Evolutionary conservation across 2,113 vertebrate species (phyloP), one percentile per base, ranked within the genome.

Genomic region (Xyliphius kryptos): DNA sequence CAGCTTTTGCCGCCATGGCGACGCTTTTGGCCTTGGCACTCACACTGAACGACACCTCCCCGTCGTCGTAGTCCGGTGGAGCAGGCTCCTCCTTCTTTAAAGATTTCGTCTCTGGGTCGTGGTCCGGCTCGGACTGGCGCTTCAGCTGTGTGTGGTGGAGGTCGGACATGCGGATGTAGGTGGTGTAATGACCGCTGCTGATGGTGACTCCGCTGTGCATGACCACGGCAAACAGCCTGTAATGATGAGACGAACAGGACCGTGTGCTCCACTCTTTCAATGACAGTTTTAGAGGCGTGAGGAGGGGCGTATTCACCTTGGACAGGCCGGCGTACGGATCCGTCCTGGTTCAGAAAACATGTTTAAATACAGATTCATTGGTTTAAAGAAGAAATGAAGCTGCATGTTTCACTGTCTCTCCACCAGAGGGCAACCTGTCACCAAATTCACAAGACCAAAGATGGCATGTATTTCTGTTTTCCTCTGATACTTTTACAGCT

Each of bases 121-220:
- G 63, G 3, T 87, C 79, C 61, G 78, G 74, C 76, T 68, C 13
- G 86, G 78, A 6, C 74, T 74, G 6, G 78, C 76, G 38, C 89
- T 84, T 68, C 8, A 88, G 76, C 11, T 76, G 70, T 3, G 81
- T 79, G 26, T 88, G 83, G n/a, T 82, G 85, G 14, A 97, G 82
- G 50, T 90, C 86, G 0, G 85, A 87, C 66, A 98, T 83, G 80
- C 90, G 92, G 67, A 97, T 84, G 17, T 89, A 98, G 52, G 96
- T 89, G 2, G 95, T 98, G 80, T 98, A 98, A 75, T 98, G 96
- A 19, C 96, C 96, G 11, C 95, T 97, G 85, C 93, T 95, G 70
- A 98, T 98, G 6, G 95, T 97, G 66, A 97, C 86, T 37, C 96
- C 96, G 8, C 93, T 98, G 77, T 98, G 96, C 96, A 98, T 98